A percentile compares a stretch with the other conserved stretches of the same genome.
Conservation (phyloP, 2,113 vertebrate genomes). For the Calcarius ornatus region DNA sequence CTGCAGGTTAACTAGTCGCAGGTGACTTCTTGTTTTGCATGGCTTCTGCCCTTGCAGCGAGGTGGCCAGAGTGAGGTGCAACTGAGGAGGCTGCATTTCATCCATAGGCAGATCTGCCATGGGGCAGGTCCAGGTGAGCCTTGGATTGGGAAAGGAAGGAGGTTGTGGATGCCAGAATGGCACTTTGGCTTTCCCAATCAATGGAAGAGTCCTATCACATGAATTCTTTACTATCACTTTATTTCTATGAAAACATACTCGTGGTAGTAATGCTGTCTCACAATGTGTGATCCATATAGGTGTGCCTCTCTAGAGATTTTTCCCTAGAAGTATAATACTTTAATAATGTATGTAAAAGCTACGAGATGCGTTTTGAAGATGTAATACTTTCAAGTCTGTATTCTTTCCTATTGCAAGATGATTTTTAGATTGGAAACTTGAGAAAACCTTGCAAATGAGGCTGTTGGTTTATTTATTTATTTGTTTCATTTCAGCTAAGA, state of each 20-base stretch:
- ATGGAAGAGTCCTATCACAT: not conserved
- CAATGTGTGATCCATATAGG: not conserved
- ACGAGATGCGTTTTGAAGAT: not conserved
- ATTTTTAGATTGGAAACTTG: constrained; percentile 50
- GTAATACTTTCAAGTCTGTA: not conserved
- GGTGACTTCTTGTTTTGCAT: not conserved
- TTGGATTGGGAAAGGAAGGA: not conserved
- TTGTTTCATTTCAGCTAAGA: constrained; percentile 73
- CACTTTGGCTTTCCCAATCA: not conserved
- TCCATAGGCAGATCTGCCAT: not conserved
- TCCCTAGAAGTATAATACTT: not conserved
- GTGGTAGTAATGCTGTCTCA: not conserved
- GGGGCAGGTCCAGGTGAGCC: accelerated
- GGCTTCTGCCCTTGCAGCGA: not conserved
- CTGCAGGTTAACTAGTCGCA: not conserved
- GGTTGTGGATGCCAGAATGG: not conserved
- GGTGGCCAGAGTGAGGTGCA: not conserved
- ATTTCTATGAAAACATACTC: not conserved
- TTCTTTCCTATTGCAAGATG: not conserved
- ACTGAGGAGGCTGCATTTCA: not conserved
- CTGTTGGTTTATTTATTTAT: constrained; percentile 62
- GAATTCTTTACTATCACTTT: not conserved
- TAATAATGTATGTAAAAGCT: not conserved
- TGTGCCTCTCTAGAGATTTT: not conserved
- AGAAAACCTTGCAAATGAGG: constrained; percentile 49